These are phyloP conservation scores for Tenualosa thibaudeaui DNA, from an alignment of 2,797 vertebrate species.

Conservation along the genomic window DNA sequence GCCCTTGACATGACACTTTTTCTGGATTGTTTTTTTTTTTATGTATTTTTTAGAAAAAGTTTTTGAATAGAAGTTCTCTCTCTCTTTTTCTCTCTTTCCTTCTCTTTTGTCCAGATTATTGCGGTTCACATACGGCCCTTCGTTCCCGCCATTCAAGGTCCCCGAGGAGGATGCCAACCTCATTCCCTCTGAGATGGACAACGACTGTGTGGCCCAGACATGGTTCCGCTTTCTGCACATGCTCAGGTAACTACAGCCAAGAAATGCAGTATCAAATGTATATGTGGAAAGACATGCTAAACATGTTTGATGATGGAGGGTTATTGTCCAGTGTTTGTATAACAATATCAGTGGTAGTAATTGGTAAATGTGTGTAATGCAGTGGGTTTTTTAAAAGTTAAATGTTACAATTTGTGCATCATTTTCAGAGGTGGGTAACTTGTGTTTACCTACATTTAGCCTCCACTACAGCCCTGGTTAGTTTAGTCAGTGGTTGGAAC, in stretches of 20 bases:
- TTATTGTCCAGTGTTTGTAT: no score
- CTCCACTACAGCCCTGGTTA: no score
- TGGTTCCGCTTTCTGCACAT: slow-evolving; percentile 95
- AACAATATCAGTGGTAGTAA: no score
- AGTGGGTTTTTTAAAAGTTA: no score
- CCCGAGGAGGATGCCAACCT: slow-evolving; percentile 86
- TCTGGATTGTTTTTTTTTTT: neutral
- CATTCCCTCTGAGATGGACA: slow-evolving; percentile 88
- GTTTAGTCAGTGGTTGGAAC: no score
- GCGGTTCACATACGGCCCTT: slow-evolving; percentile 84
- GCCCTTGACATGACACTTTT: neutral
- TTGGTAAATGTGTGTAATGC: no score
- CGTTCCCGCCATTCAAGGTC: slow-evolving; percentile 88
- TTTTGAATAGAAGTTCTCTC: neutral
- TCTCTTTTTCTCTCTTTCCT: neutral
- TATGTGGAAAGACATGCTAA: no score
- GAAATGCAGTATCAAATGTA: no score
- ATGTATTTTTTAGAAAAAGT: neutral
- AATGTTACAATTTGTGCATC: no score
- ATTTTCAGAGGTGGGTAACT: no score
- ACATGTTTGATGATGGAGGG: no score
- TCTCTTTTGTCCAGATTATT: slow-evolving; percentile 73
- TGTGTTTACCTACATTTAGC: no score
- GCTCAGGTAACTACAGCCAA: slow-evolving; percentile 77
- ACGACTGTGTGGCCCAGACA: slow-evolving; percentile 85